Percentiles rank a stretch among this genome's conserved stretches.
phyloP scores from a whole-genome alignment of 1,140 invertebrate genomes.

The Copidosoma floridanum region DNA sequence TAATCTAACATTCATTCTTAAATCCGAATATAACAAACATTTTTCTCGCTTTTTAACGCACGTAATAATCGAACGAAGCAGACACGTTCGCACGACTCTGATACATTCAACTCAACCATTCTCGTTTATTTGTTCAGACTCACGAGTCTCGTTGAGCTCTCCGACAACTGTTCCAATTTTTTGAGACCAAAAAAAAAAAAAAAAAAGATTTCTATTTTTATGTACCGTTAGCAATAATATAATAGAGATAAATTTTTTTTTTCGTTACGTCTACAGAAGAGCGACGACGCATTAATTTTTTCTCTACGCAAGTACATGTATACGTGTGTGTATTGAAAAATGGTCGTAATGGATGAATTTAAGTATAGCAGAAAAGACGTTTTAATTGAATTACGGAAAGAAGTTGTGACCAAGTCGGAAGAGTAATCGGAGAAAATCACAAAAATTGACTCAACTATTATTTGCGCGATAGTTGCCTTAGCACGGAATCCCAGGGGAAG shows the following conservation, averaged over 20 bases:
- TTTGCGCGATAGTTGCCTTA: conserved; percentile 10
- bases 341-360: too few relatives aligned
- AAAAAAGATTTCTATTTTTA: conserved; percentile 15
- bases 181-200: too few relatives aligned
- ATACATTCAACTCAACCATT: conserved; percentile 3
- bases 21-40: conserved; percentile 14
- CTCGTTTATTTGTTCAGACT: neutral
- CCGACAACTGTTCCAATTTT: neutral
- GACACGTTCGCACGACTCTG: neutral
- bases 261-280: too few relatives aligned
- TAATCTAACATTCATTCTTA: conserved; percentile 22
- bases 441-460: neutral
- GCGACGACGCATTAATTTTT: too few relatives aligned
- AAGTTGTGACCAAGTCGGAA: neutral
- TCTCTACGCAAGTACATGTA: too few relatives aligned
- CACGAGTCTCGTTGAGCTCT: neutral
- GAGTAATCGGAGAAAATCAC: neutral
- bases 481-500: too few relatives aligned
- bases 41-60: conserved; percentile 5
- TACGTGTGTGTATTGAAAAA: too few relatives aligned
- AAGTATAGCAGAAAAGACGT: too few relatives aligned
- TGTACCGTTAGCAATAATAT: too few relatives aligned
- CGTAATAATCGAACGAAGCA: conserved; percentile 14
- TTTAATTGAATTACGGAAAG: neutral
- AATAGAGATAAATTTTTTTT: too few relatives aligned